Evolutionary conservation across 2,113 vertebrate genomes (phyloP).

Genomic region (Calidris pygmaea): DNA sequence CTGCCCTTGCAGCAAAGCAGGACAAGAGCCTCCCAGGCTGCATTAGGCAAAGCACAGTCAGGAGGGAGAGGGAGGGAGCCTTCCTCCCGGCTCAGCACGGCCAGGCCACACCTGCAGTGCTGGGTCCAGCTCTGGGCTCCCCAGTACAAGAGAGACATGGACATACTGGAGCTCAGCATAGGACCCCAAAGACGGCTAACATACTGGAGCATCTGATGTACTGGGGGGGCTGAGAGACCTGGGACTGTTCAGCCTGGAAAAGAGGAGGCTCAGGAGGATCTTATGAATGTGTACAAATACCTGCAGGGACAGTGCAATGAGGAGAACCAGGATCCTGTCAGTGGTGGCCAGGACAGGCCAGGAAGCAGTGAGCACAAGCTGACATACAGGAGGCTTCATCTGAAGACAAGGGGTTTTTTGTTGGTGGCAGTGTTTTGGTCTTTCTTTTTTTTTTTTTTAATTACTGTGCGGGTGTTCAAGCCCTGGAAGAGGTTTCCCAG

Average conservation of each 20-base stretch:
- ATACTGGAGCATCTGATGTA: background rate
- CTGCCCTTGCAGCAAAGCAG: background rate
- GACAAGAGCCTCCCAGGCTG: background rate
- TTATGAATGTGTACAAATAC: accelerated
- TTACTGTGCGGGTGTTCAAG: background rate
- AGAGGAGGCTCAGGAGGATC: background rate
- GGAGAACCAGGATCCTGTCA: background rate
- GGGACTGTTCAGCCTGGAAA: background rate
- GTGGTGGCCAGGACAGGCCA: background rate
- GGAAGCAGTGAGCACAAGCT: background rate
- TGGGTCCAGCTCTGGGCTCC: background rate
- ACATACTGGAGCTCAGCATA: background rate
- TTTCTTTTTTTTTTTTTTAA: background rate
- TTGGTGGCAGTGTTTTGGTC: background rate
- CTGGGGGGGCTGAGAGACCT: background rate
- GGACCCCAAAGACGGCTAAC: background rate
- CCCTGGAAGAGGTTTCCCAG: background rate
- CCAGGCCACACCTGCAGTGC: background rate
- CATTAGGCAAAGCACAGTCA: background rate
- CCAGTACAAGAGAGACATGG: background rate
- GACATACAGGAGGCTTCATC: background rate
- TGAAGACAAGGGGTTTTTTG: accelerated
- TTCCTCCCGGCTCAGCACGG: background rate
- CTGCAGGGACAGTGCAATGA: background rate
- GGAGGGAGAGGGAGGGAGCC: background rate